These are phyloP conservation scores for Hirudinaria manillensis DNA, from an alignment of 2,888 invertebrate species.

Conservation along the genomic window DNA sequence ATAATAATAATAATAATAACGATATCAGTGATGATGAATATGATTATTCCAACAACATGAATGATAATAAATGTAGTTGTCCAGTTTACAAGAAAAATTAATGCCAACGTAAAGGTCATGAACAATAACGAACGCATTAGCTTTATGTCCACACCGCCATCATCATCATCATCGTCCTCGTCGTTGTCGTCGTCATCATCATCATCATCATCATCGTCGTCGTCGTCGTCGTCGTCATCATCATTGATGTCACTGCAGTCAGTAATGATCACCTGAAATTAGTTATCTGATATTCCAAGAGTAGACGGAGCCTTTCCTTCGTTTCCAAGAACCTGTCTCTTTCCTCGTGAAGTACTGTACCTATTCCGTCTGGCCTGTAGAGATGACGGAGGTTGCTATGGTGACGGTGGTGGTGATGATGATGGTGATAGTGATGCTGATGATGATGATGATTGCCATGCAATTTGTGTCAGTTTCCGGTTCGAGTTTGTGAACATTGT, in stretches of 20 bases:
- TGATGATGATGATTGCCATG: background rate
- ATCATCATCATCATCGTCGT: background rate
- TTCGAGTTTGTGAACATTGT: too few species aligned
- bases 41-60: too few species aligned
- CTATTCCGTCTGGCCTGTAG: conserved; percentile 87
- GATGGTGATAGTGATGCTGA: background rate
- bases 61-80: too few species aligned
- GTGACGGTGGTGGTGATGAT: conserved; percentile 10
- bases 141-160: too few species aligned
- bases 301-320: conserved; percentile 82
- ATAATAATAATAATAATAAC: too few species aligned
- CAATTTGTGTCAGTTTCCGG: too few species aligned
- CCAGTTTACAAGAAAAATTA: too few species aligned
- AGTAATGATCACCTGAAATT: conserved; percentile 73
- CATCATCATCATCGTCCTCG: background rate
- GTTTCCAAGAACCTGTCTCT: conserved; percentile 85
- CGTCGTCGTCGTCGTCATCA: background rate
- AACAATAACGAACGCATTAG: too few species aligned
- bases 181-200: background rate
- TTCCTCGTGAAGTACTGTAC: conserved; percentile 94
- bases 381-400: background rate
- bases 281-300: conserved; percentile 95
- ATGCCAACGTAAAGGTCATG: too few species aligned
- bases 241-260: background rate
- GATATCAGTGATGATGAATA: too few species aligned